Conservation (phyloP, 2,888 invertebrate genomes). For the Ditylenchus weischeri region DNA sequence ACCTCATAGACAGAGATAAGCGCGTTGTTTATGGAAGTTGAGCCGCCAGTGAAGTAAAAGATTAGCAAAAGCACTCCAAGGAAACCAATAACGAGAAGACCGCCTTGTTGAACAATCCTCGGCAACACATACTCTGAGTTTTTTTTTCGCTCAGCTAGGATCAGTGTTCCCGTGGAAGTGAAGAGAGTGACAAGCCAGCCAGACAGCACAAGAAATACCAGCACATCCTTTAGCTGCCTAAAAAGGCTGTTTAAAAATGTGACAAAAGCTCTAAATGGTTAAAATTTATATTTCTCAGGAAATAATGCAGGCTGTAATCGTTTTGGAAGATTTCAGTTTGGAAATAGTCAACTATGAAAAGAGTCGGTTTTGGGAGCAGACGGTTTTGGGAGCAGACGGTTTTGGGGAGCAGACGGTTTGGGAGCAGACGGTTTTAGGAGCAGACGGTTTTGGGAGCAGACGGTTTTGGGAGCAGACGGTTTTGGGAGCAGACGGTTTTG, state of each 20-base stretch:
- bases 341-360: too few species aligned
- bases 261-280: too few species aligned
- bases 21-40: slow-evolving; percentile 38
- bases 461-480: too few species aligned
- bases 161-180: slow-evolving; percentile 32
- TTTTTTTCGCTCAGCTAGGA: slow-evolving; percentile 32
- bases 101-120: slow-evolving; percentile 34
- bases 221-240: slow-evolving; percentile 31
- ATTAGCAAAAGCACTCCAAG: slow-evolving; percentile 32
- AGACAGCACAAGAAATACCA: slow-evolving; percentile 34
- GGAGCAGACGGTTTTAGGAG: too few species aligned
- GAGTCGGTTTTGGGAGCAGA: too few species aligned
- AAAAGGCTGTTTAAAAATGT: slow-evolving; percentile 18
- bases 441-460: too few species aligned
- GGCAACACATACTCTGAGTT: slow-evolving; percentile 37
- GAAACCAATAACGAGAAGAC: slow-evolving; percentile 29
- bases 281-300: too few species aligned
- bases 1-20: slow-evolving; percentile 42
- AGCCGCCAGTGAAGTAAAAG: slow-evolving; percentile 15
- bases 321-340: too few species aligned
- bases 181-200: slow-evolving; percentile 36
- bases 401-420: too few species aligned
- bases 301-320: too few species aligned
- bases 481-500: too few species aligned
- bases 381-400: too few species aligned